These are phyloP conservation scores for Hycleus cichorii DNA, from an alignment of 1,140 invertebrate species.

Conservation along the genomic window DNA sequence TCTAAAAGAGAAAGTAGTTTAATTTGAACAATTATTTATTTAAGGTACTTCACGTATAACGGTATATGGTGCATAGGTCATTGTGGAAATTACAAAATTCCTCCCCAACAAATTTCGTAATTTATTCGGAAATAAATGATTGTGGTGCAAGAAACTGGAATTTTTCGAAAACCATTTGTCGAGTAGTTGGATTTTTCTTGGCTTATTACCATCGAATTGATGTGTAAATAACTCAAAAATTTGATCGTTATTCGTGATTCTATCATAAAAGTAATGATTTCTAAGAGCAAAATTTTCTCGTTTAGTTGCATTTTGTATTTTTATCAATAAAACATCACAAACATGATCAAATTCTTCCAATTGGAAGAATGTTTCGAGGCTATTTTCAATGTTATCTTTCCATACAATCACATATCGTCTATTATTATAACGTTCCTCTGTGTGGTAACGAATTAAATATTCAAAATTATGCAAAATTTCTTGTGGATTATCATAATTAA, in stretches of 20 bases:
- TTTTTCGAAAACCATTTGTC: constrained; percentile 17
- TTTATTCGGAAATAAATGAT: constrained; percentile 18
- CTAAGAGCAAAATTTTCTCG: too few relatives aligned
- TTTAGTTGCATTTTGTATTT: neutral
- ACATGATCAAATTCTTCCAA: constrained; percentile 11
- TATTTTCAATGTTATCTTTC: neutral
- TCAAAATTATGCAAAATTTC: constrained; percentile 11
- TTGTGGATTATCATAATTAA: constrained; percentile 8
- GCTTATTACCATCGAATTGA: constrained; percentile 6
- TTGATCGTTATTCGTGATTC: neutral
- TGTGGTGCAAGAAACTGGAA: constrained; percentile 11
- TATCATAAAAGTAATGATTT: neutral
- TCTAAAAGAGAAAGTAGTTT: neutral
- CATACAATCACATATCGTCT: constrained; percentile 9
- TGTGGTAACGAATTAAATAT: constrained; percentile 2
- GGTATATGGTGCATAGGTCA: constrained; percentile 16
- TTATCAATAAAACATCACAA: neutral
- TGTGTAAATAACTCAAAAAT: constrained; percentile 12
- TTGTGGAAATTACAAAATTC: constrained; percentile 8
- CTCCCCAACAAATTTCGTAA: neutral
- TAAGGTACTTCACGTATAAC: constrained; percentile 7
- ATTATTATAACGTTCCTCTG: constrained; percentile 9
- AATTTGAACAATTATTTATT: neutral
- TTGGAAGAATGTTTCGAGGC: neutral
- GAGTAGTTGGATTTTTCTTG: constrained; percentile 3